Evolutionary conservation across 2,797 vertebrate genomes (phyloP).

Genomic region (Hirundo rustica): DNA sequence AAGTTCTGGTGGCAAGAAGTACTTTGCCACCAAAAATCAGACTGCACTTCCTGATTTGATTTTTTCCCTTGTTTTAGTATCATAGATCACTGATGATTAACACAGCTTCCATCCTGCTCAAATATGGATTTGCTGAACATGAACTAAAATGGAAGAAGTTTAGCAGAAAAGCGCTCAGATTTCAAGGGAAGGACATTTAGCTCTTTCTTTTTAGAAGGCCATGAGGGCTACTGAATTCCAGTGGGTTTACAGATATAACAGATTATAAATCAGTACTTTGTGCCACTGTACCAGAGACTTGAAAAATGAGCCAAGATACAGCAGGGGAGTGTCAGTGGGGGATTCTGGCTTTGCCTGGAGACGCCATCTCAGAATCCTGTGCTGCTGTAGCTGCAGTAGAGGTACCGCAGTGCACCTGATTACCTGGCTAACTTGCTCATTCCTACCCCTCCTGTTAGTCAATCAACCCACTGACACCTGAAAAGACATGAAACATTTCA

Average conservation of each 20-base stretch:
- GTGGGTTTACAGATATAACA: background rate
- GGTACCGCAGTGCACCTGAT: constrained; percentile 26
- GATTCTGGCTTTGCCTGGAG: constrained; percentile 25
- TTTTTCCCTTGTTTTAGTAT: background rate
- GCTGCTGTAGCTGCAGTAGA: background rate
- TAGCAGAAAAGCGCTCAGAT: background rate
- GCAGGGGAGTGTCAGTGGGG: background rate
- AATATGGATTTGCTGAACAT: background rate
- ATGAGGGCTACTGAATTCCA: background rate
- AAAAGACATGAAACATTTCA: constrained; percentile 54
- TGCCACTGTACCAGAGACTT: constrained; percentile 24
- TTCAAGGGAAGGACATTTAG: background rate
- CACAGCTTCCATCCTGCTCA: background rate
- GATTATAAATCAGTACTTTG: background rate
- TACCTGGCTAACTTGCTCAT: constrained; percentile 60
- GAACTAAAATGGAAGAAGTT: background rate
- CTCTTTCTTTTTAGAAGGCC: background rate
- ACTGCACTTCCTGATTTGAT: background rate
- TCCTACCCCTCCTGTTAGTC: constrained; percentile 62
- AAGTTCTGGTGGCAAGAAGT: background rate
- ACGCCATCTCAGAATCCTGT: constrained; percentile 25
- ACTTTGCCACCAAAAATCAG: background rate
- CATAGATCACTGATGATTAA: background rate
- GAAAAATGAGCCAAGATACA: background rate
- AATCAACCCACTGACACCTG: constrained; percentile 67